Conservation (phyloP, 2,797 vertebrate species). For the Myripristis murdjan region DNA sequence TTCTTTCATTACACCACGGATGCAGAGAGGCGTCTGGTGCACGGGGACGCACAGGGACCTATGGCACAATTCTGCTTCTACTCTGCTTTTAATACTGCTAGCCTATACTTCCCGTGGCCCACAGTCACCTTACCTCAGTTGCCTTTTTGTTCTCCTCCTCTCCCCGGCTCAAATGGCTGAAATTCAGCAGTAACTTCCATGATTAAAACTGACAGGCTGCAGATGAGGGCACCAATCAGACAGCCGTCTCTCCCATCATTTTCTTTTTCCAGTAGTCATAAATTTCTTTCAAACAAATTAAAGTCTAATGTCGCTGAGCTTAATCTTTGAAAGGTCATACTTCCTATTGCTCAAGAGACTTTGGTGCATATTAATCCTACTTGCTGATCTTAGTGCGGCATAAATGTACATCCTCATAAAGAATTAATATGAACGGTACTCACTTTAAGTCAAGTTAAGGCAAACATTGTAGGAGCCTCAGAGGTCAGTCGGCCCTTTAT, state of each 20-base stretch:
- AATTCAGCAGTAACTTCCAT: too few relatives aligned
- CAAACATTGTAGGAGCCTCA: too few relatives aligned
- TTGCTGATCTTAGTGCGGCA: too few relatives aligned
- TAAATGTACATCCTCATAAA: too few relatives aligned
- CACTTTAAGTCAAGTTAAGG: background rate
- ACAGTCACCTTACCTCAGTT: background rate
- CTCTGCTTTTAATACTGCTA: slow-evolving; percentile 35
- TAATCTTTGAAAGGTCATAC: background rate
- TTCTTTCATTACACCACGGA: slow-evolving; percentile 50
- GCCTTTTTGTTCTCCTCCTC: too few relatives aligned
- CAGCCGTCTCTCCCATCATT: background rate
- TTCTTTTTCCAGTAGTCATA: background rate
- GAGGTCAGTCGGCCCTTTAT: too few relatives aligned
- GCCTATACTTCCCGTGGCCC: background rate
- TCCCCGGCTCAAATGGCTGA: too few relatives aligned
- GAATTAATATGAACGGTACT: too few relatives aligned
- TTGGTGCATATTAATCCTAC: too few relatives aligned
- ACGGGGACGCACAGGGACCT: slow-evolving; percentile 26
- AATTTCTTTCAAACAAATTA: background rate
- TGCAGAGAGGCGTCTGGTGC: slow-evolving; percentile 16
- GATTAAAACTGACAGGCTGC: background rate
- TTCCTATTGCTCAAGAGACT: too few relatives aligned
- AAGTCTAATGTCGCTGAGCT: background rate
- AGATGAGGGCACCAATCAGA: background rate
- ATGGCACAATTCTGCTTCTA: slow-evolving; percentile 25